Base-by-base conservation (phyloP, 2,888 invertebrate species). In the Rhodophaea formosa region DNA sequence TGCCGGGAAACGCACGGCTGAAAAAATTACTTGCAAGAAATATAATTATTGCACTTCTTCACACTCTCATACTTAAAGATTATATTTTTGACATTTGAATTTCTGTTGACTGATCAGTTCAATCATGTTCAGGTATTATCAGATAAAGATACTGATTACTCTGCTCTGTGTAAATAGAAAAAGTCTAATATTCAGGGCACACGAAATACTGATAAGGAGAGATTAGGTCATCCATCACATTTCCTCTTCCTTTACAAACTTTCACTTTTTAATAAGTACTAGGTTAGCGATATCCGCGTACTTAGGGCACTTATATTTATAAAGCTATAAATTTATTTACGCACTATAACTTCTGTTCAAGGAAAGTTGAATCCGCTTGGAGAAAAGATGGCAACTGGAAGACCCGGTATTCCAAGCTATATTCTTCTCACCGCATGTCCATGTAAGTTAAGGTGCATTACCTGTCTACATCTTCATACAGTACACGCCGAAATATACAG, bases 371-470 rank as follows among this genome's bases (percentile, higher is more conserved):
- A 69, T 68, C 78, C 16, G 47, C 64, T 46, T 84, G 84, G 84
- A 76, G 66, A 49, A 80, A 73, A 64, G 67, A 79, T 65, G 75
- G 72, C 12, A 79, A 84, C 59, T 90, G 89, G 90, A 88, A 83
- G 71, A 71, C 75, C 14, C 80, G 89, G 32, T 89, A 90, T 63
- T 76, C 81, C n/a, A 81, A 79, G 68, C 68, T 88, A 12, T 89
- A 88, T 66, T 84, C 86, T 3, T 69, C 79, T 42, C 74, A 77
- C 35, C 72, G 71, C 10, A 59, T 74, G 62, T 69, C 76, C 23
- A 46, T 68, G 86, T 86, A 61, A 82, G 85, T 79, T 23, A 23
- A 23, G 5, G 5, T 23, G 5, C 23, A 2, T 23, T 23, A 23
- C 23, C 23, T 5, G 5, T 23, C 23, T 23, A 23, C 23, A 23